phyloP scores from a whole-genome alignment of 2,797 vertebrate genomes.

The Neosilurus mollespiculum region DNA sequence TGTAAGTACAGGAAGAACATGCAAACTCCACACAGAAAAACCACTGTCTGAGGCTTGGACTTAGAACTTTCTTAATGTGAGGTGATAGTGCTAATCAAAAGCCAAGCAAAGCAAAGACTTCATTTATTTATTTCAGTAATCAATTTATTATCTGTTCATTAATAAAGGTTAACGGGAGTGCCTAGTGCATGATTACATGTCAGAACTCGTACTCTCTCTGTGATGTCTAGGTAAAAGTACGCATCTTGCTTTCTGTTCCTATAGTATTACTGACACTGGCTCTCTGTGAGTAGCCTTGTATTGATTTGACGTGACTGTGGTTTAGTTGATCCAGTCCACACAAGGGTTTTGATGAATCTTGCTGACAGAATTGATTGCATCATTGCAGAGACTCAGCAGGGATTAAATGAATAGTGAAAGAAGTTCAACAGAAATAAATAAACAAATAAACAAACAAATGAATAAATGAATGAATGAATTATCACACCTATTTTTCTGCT shows the following conservation, averaged over 20 bases:
- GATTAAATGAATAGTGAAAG: neutral
- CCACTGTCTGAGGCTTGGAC: too few species aligned
- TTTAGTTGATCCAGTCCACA: conserved; percentile 10
- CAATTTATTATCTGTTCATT: neutral
- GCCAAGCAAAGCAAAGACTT: neutral
- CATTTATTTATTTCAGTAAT: neutral
- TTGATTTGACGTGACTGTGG: conserved; percentile 17
- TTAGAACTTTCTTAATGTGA: too few species aligned
- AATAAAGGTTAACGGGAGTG: neutral
- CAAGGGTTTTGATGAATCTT: neutral
- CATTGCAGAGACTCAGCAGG: neutral
- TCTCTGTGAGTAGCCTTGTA: neutral
- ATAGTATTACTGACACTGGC: neutral
- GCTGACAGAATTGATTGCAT: conserved; percentile 1
- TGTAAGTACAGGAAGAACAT: too few species aligned
- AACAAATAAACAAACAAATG: too few species aligned
- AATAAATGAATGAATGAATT: too few species aligned
- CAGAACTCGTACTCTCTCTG: neutral
- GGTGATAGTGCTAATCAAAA: too few species aligned
- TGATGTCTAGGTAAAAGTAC: neutral
- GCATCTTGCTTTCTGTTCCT: neutral
- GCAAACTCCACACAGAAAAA: too few species aligned
- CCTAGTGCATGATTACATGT: neutral
- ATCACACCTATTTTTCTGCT: too few species aligned
- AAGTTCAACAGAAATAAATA: neutral